phyloP scores from a whole-genome alignment of 2,113 vertebrate genomes.

The Ursus arctos region DNA sequence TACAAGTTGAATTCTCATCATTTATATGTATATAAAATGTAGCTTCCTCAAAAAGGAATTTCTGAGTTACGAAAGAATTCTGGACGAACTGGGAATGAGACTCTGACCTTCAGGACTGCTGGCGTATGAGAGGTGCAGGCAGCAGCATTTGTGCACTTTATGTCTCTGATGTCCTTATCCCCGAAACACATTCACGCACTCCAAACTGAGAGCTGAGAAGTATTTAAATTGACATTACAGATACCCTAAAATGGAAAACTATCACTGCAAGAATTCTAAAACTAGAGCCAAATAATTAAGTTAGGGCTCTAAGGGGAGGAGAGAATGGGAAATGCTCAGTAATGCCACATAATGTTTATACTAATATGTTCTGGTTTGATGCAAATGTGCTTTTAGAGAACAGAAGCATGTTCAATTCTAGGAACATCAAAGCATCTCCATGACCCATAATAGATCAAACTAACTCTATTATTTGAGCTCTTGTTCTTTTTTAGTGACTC shows the following conservation, averaged over 20 bases:
- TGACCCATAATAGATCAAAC: background rate
- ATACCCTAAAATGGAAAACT: background rate
- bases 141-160: background rate
- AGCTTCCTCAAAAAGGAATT: background rate
- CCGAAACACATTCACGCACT: background rate
- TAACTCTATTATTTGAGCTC: slow-evolving; percentile 1
- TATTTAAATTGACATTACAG: background rate
- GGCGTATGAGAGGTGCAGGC: background rate
- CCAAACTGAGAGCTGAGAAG: background rate
- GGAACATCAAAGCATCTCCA: background rate
- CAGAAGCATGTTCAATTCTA: background rate
- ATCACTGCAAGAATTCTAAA: slow-evolving; percentile 2
- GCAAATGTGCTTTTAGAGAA: background rate
- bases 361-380: background rate
- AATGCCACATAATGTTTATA: background rate
- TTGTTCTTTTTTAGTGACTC: background rate
- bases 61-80: background rate
- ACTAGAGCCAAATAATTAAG: background rate
- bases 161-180: background rate
- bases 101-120: background rate
- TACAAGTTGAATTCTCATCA: background rate
- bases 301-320: background rate
- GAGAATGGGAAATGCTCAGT: background rate
- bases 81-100: background rate
- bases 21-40: background rate